Percentiles rank a stretch among this genome's conserved stretches.
These are phyloP conservation scores for Xiphorhynchus elegans DNA, from an alignment of 2,113 vertebrate genomes.

Conservation along the genomic window DNA sequence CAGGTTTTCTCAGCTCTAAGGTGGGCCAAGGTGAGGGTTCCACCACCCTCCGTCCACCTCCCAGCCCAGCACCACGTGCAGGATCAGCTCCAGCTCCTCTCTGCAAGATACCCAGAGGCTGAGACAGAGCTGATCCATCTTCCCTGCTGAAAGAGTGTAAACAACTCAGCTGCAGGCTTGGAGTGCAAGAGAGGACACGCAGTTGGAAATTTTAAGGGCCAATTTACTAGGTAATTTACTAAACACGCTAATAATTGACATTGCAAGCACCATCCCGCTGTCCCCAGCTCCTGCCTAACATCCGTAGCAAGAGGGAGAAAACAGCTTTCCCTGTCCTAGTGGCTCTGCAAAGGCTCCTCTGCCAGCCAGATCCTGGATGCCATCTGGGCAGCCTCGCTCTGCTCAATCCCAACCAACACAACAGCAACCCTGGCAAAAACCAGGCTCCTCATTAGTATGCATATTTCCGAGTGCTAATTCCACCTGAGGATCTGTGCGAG, in stretches of 20 bases:
- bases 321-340: not conserved
- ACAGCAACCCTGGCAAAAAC: slow-evolving; percentile 7
- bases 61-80: not conserved
- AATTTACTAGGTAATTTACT: slow-evolving; percentile 77
- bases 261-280: slow-evolving; percentile 32
- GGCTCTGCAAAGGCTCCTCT: not conserved
- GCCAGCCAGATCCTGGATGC: not conserved
- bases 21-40: not conserved
- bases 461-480: slow-evolving; percentile 25
- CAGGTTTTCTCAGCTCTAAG: not conserved
- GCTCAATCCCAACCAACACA: not conserved
- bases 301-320: slow-evolving; percentile 25
- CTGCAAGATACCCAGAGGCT: not conserved
- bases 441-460: slow-evolving; percentile 51
- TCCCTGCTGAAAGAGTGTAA: slow-evolving; percentile 12
- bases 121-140: not conserved
- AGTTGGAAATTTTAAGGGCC: slow-evolving; percentile 70
- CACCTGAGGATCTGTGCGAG: slow-evolving; percentile 39
- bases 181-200: slow-evolving; percentile 51
- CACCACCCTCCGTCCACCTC: not conserved
- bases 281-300: slow-evolving; percentile 21
- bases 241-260: slow-evolving; percentile 70
- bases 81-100: not conserved
- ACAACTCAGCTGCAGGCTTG: slow-evolving; percentile 16
- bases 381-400: not conserved